Evolutionary conservation across 2,888 invertebrate genomes (phyloP), one percentile per base, ranked within the genome.

Genomic region (Galerucella nymphaeae): DNA sequence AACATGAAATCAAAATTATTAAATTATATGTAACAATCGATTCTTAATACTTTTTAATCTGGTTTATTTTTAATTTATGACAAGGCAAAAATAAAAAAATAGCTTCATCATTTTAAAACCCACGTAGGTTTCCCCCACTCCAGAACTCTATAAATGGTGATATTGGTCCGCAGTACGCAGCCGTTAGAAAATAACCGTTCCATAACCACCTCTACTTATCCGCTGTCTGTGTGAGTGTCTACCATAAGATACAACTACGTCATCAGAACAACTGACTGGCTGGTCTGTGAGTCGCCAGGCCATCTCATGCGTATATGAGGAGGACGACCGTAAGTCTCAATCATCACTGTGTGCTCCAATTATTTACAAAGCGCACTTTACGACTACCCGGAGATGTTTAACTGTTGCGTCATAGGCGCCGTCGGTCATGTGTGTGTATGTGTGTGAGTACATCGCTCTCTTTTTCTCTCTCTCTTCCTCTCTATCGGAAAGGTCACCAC

Each of bases 271-370:
- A 76, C 78, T 78, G 72, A 75, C 75, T 71, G 67, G 61, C 72
- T 67, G 61, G 55, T 41, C 66, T 50, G 16, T 65, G 65, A 66
- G 42, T 58, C 45, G 74, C 72, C 63, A 23, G 67, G 68, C 73
- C 72, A 70, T 70, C 65, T 70, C 73, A 73, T 72, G 77, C 73
- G 74, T 78, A 53, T 58, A 38, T 58, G 53, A 68, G 61, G 68
- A 68, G 59, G 45, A 68, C 50, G 75, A 74, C 76, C 74, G 71
- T 73, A 76, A n/a, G 74, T 71, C 80, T 80, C 83, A 84, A 84
- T 84, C 84, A 83, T 82, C 83, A 84, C 81, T 79, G 79, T 84
- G 79, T 84, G 85, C 83, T 85, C 86, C 84, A 86, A 85, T 86
- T 86, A 84, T 84, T 84, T 82, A 83, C 84, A 75, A 78, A 82